Percentiles rank a stretch among this genome's conserved stretches.
Evolutionary conservation across 2,888 invertebrate species (phyloP).

Genomic region (Acanthococcus lagerstroemiae): DNA sequence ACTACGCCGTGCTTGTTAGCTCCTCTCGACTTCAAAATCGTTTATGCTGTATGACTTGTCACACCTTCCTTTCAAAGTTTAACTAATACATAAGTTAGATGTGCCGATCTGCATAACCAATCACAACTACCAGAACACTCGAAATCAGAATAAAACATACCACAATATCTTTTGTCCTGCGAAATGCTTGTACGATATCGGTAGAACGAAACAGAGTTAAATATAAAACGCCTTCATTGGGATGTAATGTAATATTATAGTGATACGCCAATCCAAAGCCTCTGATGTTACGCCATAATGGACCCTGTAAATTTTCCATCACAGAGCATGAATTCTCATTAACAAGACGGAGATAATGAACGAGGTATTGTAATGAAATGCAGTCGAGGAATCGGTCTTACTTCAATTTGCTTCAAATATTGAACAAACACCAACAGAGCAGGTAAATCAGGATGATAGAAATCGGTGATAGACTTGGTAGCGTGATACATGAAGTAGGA

Average conservation of each 20-base stretch:
- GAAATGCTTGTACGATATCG: conserved; percentile 67
- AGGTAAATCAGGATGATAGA: conserved; percentile 55
- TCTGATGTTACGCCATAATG: conserved; percentile 78
- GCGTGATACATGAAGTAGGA: conserved; percentile 62
- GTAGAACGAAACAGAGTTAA: conserved; percentile 66
- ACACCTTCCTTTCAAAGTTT: too few species aligned
- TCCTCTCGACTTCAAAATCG: too few species aligned
- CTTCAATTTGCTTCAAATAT: conserved; percentile 78
- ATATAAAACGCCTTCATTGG: conserved; percentile 59
- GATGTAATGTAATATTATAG: conserved; percentile 55
- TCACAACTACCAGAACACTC: background rate
- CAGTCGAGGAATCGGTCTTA: too few species aligned
- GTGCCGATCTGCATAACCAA: too few species aligned
- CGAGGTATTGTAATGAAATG: too few species aligned
- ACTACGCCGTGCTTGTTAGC: too few species aligned
- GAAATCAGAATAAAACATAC: conserved; percentile 43
- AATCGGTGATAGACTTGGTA: conserved; percentile 55
- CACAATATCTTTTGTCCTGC: conserved; percentile 62
- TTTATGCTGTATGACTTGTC: too few species aligned
- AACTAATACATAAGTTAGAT: too few species aligned
- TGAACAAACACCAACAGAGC: conserved; percentile 68
- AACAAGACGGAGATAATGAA: background rate
- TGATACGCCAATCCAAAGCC: conserved; percentile 78
- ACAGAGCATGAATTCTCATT: too few species aligned
- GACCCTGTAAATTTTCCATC: too few species aligned